Conservation (phyloP, 2,797 vertebrate genomes). For the Phrynocephalus vlangalii region DNA sequence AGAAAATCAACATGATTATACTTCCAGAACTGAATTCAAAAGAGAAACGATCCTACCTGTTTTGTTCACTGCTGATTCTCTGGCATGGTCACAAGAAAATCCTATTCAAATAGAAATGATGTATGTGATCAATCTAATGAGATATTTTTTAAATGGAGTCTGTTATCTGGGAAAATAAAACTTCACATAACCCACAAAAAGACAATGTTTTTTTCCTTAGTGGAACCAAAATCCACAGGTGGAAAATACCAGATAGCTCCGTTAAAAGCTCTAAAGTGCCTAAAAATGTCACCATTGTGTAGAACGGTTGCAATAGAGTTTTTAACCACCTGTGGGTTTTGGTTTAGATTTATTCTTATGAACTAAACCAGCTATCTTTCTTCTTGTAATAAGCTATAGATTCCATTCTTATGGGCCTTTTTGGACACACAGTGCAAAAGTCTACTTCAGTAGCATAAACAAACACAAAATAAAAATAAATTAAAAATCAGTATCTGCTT, state of each 20-base stretch:
- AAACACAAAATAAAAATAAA: background rate
- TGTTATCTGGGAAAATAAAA: background rate
- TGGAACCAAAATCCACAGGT: no score
- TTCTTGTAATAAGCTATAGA: no score
- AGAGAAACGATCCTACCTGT: conserved; percentile 2
- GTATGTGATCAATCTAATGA: background rate
- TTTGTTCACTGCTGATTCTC: conserved; percentile 2
- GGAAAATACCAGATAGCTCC: no score
- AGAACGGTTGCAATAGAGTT: no score
- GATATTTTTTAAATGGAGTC: background rate
- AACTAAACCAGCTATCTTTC: no score
- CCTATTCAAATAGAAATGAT: conserved; percentile 5
- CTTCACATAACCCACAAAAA: background rate
- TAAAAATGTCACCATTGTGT: no score
- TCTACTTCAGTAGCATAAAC: background rate
- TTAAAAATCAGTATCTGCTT: background rate
- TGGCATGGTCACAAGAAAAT: background rate
- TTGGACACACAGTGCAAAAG: background rate
- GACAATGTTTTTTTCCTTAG: background rate
- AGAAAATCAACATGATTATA: background rate
- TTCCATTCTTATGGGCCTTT: background rate
- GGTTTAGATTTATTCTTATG: no score
- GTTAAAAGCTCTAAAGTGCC: no score
- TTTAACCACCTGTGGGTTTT: no score
- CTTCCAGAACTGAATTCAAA: background rate